A percentile compares a stretch with the other conserved stretches of the same genome.
Evolutionary conservation across 2,113 vertebrate genomes (phyloP).

Genomic region (Thunnus thynnus): DNA sequence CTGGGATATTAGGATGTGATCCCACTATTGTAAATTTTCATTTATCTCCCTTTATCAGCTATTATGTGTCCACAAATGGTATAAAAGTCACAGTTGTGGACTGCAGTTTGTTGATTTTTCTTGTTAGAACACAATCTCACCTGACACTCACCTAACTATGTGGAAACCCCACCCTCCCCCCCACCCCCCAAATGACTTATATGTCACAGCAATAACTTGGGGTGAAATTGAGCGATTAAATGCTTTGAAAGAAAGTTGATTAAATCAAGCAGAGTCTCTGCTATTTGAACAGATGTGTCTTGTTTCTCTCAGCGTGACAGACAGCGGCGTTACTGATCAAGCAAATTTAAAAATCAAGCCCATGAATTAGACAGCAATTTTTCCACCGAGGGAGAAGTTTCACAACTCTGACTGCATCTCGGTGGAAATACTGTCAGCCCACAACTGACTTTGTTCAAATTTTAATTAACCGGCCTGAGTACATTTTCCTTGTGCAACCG

Average conservation of each 20-base stretch:
- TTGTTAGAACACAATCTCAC: background rate
- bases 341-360: constrained; percentile 20
- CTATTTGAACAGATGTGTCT: background rate
- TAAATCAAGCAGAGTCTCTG: constrained; percentile 3
- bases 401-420: background rate
- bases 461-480: constrained; percentile 46
- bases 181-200: background rate
- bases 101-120: background rate
- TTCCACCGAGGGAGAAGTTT: constrained; percentile 18
- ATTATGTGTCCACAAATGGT: constrained; percentile 15
- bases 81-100: constrained; percentile 2
- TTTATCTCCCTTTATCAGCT: constrained; percentile 39
- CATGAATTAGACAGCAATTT: constrained; percentile 13
- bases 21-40: constrained; percentile 29
- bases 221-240: background rate
- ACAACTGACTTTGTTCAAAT: constrained; percentile 21
- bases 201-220: constrained; percentile 1
- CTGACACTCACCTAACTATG: background rate
- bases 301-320: constrained; percentile 13
- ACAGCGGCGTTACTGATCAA: constrained; percentile 2
- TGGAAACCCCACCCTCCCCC: background rate
- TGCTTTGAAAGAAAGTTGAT: constrained; percentile 21
- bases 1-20: constrained; percentile 44
- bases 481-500: background rate
- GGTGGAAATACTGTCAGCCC: constrained; percentile 21